Base-by-base conservation (phyloP, 2,113 vertebrate species). In the Talpa occidentalis region DNA sequence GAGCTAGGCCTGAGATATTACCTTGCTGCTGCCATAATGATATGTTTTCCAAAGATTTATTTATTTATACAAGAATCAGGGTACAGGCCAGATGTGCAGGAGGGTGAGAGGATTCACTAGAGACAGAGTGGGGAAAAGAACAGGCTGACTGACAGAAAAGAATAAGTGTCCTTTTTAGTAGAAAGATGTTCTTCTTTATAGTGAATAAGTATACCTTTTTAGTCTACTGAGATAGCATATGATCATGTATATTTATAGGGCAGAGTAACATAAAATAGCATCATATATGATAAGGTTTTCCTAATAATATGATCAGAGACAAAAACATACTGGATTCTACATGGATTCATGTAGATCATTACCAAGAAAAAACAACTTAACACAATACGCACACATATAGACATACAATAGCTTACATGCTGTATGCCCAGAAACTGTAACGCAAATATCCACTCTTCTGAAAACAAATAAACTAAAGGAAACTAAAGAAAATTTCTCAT, bases 401-500 rank as follows among this genome's bases (percentile, higher is more conserved):
- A 70, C 17, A 85, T 78, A 59, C 47, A 67, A 0, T 72, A 44
- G 10, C 22, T 54, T 59, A 42, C 10, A 21, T 69, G 7, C 72
- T 95, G 78, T 66, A 74, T 52, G 4, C 10, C 10, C 49, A 90
- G 30, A 77, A 81, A 69, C 40, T 78, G 22, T 2, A 67, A 28
- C 54, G 67, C 32, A 52, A 92, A 81, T 12, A 67, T 30, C 12
- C n/a, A 86, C 37, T 95, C 10, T 85, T 82, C 32, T 92, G 49
- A 82, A 90, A 80, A 69, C 32, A 90, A 93, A 87, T 86, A 93
- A 85, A 40, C 26, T 60, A 37, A 76, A 93, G 22, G n/a, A 88
- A 92, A 91, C 6, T 44, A 42, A 91, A 88, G 66, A 76, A 90
- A 73, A 82, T 69, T 91, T 64, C 62, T 32, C 74, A 49, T 72